Conservation (phyloP, 2,888 invertebrate genomes). For the Melanostoma scalare region DNA sequence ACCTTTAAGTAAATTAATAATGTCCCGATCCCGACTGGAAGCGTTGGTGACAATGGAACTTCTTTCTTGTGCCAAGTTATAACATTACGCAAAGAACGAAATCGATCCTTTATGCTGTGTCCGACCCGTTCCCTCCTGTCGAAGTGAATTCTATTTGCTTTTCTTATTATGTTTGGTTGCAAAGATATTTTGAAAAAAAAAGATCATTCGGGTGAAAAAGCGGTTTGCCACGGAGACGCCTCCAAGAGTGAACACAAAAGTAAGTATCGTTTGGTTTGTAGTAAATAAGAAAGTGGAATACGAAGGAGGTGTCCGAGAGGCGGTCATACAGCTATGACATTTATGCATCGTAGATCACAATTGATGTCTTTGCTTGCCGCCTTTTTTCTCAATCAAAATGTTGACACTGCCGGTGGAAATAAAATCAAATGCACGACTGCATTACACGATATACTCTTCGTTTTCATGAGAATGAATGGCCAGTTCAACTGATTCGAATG, state of each 20-base stretch:
- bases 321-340: conserved; percentile 59
- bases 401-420: conserved; percentile 26
- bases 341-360: conserved; percentile 25
- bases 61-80: conserved; percentile 45
- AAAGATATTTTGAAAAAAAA: background rate
- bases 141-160: conserved; percentile 57
- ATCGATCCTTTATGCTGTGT: conserved; percentile 64
- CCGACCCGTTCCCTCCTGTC: conserved; percentile 5
- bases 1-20: conserved; percentile 48
- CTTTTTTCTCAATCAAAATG: conserved; percentile 65
- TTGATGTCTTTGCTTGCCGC: conserved; percentile 30
- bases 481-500: no score
- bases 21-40: conserved; percentile 19
- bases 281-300: conserved; percentile 44
- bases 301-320: conserved; percentile 54
- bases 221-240: conserved; percentile 70
- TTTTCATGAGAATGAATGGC: no score
- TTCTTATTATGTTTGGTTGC: conserved; percentile 49
- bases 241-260: conserved; percentile 44
- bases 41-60: conserved; percentile 42
- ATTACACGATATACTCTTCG: background rate
- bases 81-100: conserved; percentile 65
- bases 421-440: background rate
- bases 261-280: conserved; percentile 23
- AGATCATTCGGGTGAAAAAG: conserved; percentile 65